These are phyloP conservation scores for Aphidoletes aphidimyza DNA, from an alignment of 2,888 invertebrate species.

Conservation along the genomic window DNA sequence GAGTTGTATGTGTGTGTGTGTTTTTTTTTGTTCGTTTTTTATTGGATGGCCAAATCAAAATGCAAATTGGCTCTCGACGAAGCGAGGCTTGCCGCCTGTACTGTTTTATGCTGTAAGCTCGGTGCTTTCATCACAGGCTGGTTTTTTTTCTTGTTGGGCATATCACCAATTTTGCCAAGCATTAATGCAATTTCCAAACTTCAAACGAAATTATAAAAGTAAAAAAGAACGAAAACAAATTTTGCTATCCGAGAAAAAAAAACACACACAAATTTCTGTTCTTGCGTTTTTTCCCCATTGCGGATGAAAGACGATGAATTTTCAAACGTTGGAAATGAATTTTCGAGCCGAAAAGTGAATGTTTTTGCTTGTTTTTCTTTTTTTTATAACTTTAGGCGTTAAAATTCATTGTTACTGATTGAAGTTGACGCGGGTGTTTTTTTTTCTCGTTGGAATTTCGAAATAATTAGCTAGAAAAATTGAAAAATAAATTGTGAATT, in stretches of 20 bases:
- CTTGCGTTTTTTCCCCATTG: too few species aligned
- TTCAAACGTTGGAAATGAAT: background rate
- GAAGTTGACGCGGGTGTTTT: too few species aligned
- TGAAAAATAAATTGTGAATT: too few species aligned
- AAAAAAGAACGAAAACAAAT: background rate
- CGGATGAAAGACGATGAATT: background rate
- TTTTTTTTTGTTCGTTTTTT: background rate
- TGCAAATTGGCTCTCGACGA: slow-evolving; percentile 31
- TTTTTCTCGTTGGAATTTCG: too few species aligned
- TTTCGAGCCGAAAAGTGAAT: too few species aligned
- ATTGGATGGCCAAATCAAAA: background rate
- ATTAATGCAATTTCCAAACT: too few species aligned
- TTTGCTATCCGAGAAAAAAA: background rate
- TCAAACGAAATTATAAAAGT: background rate
- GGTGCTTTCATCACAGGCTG: slow-evolving; percentile 15
- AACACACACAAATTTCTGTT: background rate
- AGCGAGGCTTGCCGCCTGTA: background rate
- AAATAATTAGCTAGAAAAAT: too few species aligned
- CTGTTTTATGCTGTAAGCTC: slow-evolving; percentile 11
- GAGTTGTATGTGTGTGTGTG: too few species aligned
- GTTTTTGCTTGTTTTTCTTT: too few species aligned
- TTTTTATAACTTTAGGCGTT: too few species aligned
- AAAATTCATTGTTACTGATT: too few species aligned
- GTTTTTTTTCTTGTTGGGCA: too few species aligned
- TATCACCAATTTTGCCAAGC: background rate